Base-by-base conservation (phyloP, 53 echinoderm and acorn worm genomes). In the Arbacia lixula region DNA sequence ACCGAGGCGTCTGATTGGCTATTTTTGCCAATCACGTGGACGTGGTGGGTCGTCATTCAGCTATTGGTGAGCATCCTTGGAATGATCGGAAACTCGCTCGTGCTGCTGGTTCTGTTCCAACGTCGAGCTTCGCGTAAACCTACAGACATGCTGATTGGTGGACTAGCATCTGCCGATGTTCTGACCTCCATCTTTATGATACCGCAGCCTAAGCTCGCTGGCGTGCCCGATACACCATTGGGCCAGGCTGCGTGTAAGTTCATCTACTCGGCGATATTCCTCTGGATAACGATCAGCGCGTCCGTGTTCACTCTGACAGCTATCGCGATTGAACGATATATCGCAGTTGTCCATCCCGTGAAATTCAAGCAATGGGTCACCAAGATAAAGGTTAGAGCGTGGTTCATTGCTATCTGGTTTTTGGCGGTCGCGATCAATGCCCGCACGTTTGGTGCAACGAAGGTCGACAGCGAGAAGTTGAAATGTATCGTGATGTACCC, bases 161-260 rank as follows among this genome's bases (percentile, higher is more conserved):
- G 76, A 32, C 64, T 93, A 19, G 93, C 93, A 8, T 39, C 85
- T 12, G 93, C 93, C 21, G 93, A 93, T 84, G 79, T 93, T 9
- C 60, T 93, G 12, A 90, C 93, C 3, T 93, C 89, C 3, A 63
- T 93, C 14, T 74, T 84, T 14, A 86, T 87, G 31, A 71, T 93
- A 5, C 93, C 93, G 6, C 58, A 60, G 39, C 89, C 89, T 14
- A 38, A 25, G 38, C 85, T 90, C 6, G 27, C 78, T 1, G 20
- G 42, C n/a, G 90, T 68, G 2, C 87, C 87, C 0, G 51, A 83
- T n/a, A 87, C 54, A 6, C 38, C 83, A 0, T 33, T 75, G 1
- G 90, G 93, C 3, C 53, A 60, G 3, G 67, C 71, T 46, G 90
- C 90, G 55, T 93, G 93, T 31, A 87, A 90, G 71, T 27, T 93